phyloP scores from a whole-genome alignment of 2,797 vertebrate genomes.

The Cacajao melanocephalus region DNA sequence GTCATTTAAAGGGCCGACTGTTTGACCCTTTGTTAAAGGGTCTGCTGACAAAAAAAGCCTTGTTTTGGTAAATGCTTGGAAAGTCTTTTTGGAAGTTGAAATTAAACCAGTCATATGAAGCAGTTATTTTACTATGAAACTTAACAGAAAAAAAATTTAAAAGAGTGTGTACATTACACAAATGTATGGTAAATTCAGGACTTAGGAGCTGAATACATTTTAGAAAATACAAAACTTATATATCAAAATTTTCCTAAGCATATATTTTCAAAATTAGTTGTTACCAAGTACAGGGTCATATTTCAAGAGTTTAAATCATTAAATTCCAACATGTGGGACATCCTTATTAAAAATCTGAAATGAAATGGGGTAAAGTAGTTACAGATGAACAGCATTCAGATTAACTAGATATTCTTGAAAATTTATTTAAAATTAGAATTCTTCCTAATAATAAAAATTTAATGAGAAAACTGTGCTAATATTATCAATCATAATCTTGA shows the following conservation, averaged over 20 bases:
- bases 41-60: conserved; percentile 2
- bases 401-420: conserved; percentile 31
- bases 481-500: conserved; percentile 9
- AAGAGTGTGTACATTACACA: not conserved
- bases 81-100: conserved; percentile 54
- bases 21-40: conserved; percentile 29
- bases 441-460: conserved; percentile 32
- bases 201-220: not conserved
- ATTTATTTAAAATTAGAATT: conserved; percentile 48
- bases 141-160: not conserved
- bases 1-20: conserved; percentile 31
- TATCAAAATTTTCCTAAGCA: not conserved
- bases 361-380: not conserved
- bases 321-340: conserved; percentile 41
- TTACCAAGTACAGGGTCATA: not conserved
- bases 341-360: conserved; percentile 42
- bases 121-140: conserved; percentile 22
- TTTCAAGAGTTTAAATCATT: not conserved
- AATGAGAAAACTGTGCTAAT: conserved; percentile 35
- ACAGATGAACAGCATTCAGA: not conserved
- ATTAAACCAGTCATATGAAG: conserved; percentile 42
- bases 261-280: conserved; percentile 47
- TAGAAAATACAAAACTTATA: not conserved
- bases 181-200: conserved; percentile 4
- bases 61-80: conserved; percentile 32